phyloP scores from a whole-genome alignment of 2,113 vertebrate species.

The Myrmecobius fasciatus region DNA sequence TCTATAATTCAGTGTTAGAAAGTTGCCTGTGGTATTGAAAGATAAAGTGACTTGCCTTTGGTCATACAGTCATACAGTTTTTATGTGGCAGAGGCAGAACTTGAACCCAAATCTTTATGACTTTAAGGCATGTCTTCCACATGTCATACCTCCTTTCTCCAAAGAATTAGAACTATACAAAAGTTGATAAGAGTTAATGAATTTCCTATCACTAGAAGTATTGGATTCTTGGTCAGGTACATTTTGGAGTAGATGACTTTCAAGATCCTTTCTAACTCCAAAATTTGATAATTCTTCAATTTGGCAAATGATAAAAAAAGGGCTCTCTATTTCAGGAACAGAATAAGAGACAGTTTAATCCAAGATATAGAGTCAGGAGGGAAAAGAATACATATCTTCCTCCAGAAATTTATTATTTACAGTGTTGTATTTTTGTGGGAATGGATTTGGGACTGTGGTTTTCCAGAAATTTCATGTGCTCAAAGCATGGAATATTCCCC shows the following conservation, averaged over 20 bases:
- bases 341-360: conserved; percentile 36
- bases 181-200: not conserved
- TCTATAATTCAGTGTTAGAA: not conserved
- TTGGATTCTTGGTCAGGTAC: not conserved
- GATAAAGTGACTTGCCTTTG: not conserved
- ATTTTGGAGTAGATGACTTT: not conserved
- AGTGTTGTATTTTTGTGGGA: conserved; percentile 58
- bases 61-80: not conserved
- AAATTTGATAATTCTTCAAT: conserved; percentile 44
- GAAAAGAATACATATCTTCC: conserved; percentile 37
- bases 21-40: not conserved
- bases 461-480: conserved; percentile 68
- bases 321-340: not conserved
- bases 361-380: conserved; percentile 38
- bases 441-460: conserved; percentile 61
- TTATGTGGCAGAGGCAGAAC: not conserved
- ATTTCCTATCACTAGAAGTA: not conserved
- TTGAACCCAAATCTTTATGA: not conserved
- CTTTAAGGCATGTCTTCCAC: not conserved
- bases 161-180: not conserved
- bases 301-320: conserved; percentile 1
- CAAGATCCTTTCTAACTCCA: not conserved
- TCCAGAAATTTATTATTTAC: conserved; percentile 53
- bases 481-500: conserved; percentile 17
- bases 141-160: not conserved